Conservation (phyloP, 64 coral and sea anemone genomes). For the Porites lutea region DNA sequence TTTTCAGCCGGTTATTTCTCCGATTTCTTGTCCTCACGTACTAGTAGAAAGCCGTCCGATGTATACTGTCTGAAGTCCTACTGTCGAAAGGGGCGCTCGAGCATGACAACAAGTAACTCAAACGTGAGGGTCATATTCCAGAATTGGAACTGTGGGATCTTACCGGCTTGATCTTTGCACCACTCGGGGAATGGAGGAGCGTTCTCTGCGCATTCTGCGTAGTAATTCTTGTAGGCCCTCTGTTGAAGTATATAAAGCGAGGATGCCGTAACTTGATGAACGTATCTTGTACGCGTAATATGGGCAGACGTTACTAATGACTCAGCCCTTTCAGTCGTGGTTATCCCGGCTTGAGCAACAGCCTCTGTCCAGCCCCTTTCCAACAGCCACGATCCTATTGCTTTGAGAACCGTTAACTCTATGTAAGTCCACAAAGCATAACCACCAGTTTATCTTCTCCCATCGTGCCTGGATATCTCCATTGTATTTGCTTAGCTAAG, state of each 20-base stretch:
- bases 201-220: not conserved
- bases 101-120: not conserved
- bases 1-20: too few species aligned
- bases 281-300: slow-evolving; percentile 28
- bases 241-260: slow-evolving; percentile 37
- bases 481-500: slow-evolving; percentile 19
- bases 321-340: slow-evolving; percentile 47
- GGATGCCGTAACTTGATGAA: slow-evolving; percentile 41
- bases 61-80: slow-evolving; percentile 40
- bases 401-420: slow-evolving; percentile 37
- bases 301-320: slow-evolving; percentile 40
- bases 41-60: too few species aligned
- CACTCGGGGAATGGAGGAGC: not conserved
- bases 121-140: slow-evolving; percentile 18
- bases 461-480: not conserved
- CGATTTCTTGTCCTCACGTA: too few species aligned
- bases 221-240: slow-evolving; percentile 28
- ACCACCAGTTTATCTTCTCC: slow-evolving; percentile 47
- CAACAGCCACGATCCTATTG: slow-evolving; percentile 30
- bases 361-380: slow-evolving; percentile 64
- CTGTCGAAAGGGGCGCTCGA: not conserved
- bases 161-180: not conserved
- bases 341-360: slow-evolving; percentile 44
- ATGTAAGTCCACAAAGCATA: slow-evolving; percentile 74
- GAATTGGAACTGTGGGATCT: slow-evolving; percentile 1